A percentile compares a stretch with the other conserved stretches of the same genome.
Conservation (phyloP, 1,140 invertebrate species). For the Plodia interpunctella region DNA sequence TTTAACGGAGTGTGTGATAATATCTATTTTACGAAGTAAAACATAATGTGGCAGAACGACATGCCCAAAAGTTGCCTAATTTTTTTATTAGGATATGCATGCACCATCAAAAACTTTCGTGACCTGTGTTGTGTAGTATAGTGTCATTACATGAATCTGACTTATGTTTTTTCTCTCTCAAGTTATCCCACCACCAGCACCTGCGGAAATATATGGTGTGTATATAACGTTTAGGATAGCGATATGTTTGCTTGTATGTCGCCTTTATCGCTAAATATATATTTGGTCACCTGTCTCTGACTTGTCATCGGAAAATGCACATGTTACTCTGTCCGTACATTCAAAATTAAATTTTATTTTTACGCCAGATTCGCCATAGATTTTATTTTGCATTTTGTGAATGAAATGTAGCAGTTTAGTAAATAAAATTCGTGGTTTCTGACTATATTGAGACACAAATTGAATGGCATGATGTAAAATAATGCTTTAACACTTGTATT, state of each 20-base stretch:
- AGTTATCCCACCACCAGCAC: conserved; percentile 66
- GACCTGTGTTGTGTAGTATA: conserved; percentile 18
- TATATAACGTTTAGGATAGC: conserved; percentile 34
- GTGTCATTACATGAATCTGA: conserved; percentile 28
- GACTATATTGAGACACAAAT: too few relatives aligned
- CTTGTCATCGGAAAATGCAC: too few relatives aligned
- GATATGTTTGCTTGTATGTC: conserved; percentile 24
- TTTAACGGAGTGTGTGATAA: too few relatives aligned
- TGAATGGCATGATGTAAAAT: background rate
- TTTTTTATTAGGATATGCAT: conserved; percentile 14
- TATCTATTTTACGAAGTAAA: background rate
- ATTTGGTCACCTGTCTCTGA: too few relatives aligned
- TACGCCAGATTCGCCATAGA: too few relatives aligned
- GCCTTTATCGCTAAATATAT: too few relatives aligned
- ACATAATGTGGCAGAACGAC: background rate
- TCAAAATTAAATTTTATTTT: too few relatives aligned
- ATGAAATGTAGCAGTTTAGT: too few relatives aligned
- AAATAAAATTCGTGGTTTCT: too few relatives aligned
- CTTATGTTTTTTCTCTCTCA: conserved; percentile 58
- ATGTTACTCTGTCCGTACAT: too few relatives aligned
- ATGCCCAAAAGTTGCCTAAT: background rate
- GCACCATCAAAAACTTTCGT: conserved; percentile 15
- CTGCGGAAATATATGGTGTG: conserved; percentile 64
- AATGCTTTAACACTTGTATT: background rate
- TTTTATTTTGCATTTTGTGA: too few relatives aligned